Conservation (phyloP, 2,888 invertebrate species). For the Nephrocerus scutellatus region DNA sequence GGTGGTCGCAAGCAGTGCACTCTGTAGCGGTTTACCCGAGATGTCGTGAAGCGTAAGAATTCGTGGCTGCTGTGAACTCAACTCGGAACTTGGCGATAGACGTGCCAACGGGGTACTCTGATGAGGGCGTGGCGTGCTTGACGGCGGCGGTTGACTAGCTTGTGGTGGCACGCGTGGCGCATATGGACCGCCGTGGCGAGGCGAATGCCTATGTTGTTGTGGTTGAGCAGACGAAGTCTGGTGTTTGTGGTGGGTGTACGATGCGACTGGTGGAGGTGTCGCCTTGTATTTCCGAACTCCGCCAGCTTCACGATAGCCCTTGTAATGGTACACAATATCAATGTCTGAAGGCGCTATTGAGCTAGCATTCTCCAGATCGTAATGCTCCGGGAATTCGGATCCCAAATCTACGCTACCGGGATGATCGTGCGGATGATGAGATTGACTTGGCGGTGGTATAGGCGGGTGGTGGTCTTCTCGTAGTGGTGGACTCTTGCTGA, state of each 20-base stretch:
- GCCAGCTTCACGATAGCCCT: conserved; percentile 80
- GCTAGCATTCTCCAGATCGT: conserved; percentile 94
- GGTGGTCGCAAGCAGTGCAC: conserved; percentile 80
- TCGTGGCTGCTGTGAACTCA: conserved; percentile 84
- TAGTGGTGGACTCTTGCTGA: conserved; percentile 74
- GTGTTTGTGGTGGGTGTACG: conserved; percentile 72
- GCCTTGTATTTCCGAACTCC: conserved; percentile 83
- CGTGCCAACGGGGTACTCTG: conserved; percentile 87
- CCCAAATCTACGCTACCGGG: conserved; percentile 67
- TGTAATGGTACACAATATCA: conserved; percentile 93
- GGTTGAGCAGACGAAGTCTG: conserved; percentile 57
- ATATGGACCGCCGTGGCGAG: conserved; percentile 67
- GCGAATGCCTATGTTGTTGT: conserved; percentile 72
- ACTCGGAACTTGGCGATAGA: conserved; percentile 84
- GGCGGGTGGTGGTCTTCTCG: conserved; percentile 73
- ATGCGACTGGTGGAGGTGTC: conserved; percentile 71
- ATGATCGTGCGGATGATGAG: conserved; percentile 68
- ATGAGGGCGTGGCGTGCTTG: conserved; percentile 64
- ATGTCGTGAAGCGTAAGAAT: conserved; percentile 91
- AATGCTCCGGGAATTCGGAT: conserved; percentile 81
- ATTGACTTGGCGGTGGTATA: conserved; percentile 66
- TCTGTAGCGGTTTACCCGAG: conserved; percentile 86
- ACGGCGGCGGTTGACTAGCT: conserved; percentile 60
- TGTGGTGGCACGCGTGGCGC: conserved; percentile 68
- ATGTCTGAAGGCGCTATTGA: conserved; percentile 97